Evolutionary conservation across 2,888 invertebrate species (phyloP), one percentile per base, ranked within the genome.

Genomic region (Hirtodrosophila trivittata): DNA sequence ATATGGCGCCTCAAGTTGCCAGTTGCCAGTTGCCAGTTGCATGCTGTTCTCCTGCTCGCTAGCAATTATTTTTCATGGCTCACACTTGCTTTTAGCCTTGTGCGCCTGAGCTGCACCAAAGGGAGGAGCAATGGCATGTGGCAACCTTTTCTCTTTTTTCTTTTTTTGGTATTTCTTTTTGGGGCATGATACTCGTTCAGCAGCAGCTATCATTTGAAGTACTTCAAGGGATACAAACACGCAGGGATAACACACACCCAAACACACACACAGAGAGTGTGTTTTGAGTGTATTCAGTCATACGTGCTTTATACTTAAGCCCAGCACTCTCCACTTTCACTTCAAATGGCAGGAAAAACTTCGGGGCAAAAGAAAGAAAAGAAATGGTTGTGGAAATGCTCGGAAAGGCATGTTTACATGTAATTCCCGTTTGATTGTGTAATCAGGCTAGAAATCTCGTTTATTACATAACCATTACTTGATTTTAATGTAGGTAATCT

Each of bases 1-100:
- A 75, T 81, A 84, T 81, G 84, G 66, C 57, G n/a, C n/a, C n/a
- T n/a, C 63, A 55, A 32, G 39, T 43, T 51, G 51, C 55, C 28
- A 21, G 16, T 26, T 5, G 43, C 50, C 66, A 45, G 43, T 42
- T 9, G 39, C 60, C 43, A 45, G 38, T 54, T 42, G 26, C n/a
- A n/a, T n/a, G n/a, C 51, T 30, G 5, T 5, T 21, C 5, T 13
- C 6, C 18, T 18, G 16, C 7, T 42, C 21, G 21, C 28, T 35
- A 57, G 57, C 51, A 72, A 71, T 64, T 67, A 72, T 64, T 58
- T 70, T 52, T 58, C 67, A 58, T 58, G 35, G 47, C 63, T 51
- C 21, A 16, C 35, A 37, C 56, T 38, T 9, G 35, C 57, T 21
- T 49, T 50, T 63, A 45, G 51, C 66, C 66, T 67, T 58, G 62